Conservation (phyloP, 2,888 invertebrate species). For the Acronicta leporina region DNA sequence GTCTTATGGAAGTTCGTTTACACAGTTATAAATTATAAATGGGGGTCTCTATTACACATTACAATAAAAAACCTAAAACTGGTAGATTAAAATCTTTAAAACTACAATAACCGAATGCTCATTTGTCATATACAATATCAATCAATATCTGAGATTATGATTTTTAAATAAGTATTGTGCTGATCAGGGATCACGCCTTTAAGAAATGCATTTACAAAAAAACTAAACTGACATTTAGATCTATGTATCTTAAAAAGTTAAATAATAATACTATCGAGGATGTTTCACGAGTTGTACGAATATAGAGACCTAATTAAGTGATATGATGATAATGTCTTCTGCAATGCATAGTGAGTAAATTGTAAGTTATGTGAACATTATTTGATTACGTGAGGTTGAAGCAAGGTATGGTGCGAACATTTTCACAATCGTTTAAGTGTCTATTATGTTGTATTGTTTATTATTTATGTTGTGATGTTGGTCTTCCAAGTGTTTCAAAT, state of each 20-base stretch:
- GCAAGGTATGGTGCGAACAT: constrained; percentile 73
- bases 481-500: constrained; percentile 85
- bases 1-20: constrained; percentile 48
- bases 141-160: constrained; percentile 37
- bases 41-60: constrained; percentile 25
- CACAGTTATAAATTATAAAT: constrained; percentile 29
- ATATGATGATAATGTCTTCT: constrained; percentile 26
- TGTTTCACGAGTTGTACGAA: constrained; percentile 23
- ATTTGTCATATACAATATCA: constrained; percentile 22
- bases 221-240: constrained; percentile 15
- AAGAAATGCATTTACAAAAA: constrained; percentile 46
- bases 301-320: constrained; percentile 40
- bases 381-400: constrained; percentile 22
- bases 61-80: constrained; percentile 16
- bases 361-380: constrained; percentile 18
- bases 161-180: constrained; percentile 2
- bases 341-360: constrained; percentile 27
- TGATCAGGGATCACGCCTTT: constrained; percentile 8
- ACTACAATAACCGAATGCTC: constrained; percentile 5
- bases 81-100: constrained; percentile 8
- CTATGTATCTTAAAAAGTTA: constrained; percentile 15
- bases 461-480: constrained; percentile 88
- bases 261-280: constrained; percentile 32
- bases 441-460: constrained; percentile 78
- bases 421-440: constrained; percentile 69